Conservation (phyloP, 1,140 invertebrate species). For the Lineus longissimus region DNA sequence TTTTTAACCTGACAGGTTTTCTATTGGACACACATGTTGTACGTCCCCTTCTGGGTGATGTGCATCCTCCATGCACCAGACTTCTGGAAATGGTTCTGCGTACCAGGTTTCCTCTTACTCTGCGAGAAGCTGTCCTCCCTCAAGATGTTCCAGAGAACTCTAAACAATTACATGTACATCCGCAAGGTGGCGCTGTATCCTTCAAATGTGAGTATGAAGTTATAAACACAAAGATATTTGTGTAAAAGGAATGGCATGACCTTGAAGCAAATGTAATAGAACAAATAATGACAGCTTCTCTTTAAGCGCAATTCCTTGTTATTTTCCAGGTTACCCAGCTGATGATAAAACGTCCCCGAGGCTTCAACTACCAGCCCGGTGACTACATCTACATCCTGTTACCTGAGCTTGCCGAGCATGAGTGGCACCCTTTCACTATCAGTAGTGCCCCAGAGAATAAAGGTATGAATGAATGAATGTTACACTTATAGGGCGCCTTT, state of each 20-base stretch:
- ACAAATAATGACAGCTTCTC: too few relatives aligned
- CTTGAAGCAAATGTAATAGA: too few relatives aligned
- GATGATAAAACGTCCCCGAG: slow-evolving; percentile 75
- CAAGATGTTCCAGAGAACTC: slow-evolving; percentile 28
- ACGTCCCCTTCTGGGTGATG: slow-evolving; percentile 83
- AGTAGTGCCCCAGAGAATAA: slow-evolving; percentile 91
- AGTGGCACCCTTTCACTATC: slow-evolving; percentile 97
- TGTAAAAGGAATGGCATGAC: too few relatives aligned
- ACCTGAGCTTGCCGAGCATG: slow-evolving; percentile 84
- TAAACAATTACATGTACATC: slow-evolving; percentile 60
- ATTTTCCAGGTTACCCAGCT: slow-evolving; percentile 51
- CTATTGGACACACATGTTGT: slow-evolving; percentile 91
- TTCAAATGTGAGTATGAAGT: slow-evolving; percentile 73
- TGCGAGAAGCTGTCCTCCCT: slow-evolving; percentile 65
- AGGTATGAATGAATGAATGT: too few relatives aligned
- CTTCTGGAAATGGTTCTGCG: slow-evolving; percentile 94
- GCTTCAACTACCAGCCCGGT: slow-evolving; percentile 86
- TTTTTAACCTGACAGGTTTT: slow-evolving; percentile 67
- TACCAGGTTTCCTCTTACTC: slow-evolving; percentile 75
- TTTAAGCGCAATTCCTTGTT: background rate
- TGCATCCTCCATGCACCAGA: slow-evolving; percentile 83
- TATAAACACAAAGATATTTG: slow-evolving; percentile 32
- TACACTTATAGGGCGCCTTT: too few relatives aligned
- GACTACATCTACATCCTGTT: slow-evolving; percentile 95
- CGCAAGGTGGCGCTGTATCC: slow-evolving; percentile 79